phyloP scores from a whole-genome alignment of 2,113 vertebrate species.

The Hepsetus odoe region DNA sequence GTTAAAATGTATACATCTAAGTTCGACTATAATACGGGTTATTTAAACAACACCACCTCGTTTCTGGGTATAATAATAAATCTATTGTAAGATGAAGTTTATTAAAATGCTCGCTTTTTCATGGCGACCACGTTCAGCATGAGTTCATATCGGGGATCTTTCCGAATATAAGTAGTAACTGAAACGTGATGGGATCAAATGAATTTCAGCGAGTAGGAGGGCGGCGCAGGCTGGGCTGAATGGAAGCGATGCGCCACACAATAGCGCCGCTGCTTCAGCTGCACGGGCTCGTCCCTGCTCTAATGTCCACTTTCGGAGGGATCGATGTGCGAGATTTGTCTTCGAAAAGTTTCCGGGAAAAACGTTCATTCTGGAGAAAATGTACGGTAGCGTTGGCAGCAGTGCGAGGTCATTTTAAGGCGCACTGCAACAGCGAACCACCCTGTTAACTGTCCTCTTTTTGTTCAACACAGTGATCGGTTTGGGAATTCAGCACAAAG shows the following conservation, averaged over 20 bases:
- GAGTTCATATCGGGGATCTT: neutral
- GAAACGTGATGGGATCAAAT: neutral
- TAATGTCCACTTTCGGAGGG: neutral
- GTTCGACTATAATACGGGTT: too few species aligned
- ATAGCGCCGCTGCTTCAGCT: neutral
- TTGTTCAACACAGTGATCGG: neutral
- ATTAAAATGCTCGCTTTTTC: neutral
- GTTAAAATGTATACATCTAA: too few species aligned
- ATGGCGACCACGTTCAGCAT: neutral
- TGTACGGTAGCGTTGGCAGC: neutral
- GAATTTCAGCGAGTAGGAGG: neutral
- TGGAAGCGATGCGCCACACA: neutral
- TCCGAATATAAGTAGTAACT: neutral
- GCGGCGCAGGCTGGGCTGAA: neutral
- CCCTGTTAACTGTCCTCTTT: neutral
- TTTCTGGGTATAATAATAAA: neutral
- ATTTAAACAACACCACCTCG: too few species aligned
- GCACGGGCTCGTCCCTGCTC: neutral
- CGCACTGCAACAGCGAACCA: slow-evolving; percentile 1
- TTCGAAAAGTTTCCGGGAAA: too few species aligned
- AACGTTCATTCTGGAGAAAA: neutral
- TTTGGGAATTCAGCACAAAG: neutral
- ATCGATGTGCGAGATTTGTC: neutral
- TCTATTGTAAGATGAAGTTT: neutral
- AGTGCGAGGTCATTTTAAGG: neutral